Percentiles rank a stretch among this genome's conserved stretches.
These are phyloP conservation scores for Caenorhabditis inopinata DNA, from an alignment of 1,140 invertebrate species.

Conservation along the genomic window DNA sequence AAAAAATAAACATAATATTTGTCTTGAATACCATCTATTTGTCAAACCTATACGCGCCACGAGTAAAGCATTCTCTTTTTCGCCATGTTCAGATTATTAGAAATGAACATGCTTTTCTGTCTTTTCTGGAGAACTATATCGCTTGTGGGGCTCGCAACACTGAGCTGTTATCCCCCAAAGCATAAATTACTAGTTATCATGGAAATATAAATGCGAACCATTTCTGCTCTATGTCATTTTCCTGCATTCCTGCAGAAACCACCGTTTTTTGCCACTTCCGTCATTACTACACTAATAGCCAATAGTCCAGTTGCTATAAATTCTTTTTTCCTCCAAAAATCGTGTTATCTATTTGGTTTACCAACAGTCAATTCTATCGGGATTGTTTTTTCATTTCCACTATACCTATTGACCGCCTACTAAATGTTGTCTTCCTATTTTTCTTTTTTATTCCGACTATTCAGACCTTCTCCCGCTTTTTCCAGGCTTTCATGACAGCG, in stretches of 20 bases:
- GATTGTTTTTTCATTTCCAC: too few relatives aligned
- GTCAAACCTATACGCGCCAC: background rate
- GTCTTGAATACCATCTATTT: background rate
- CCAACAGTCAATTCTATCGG: background rate
- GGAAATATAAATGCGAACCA: too few relatives aligned
- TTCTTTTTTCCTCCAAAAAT: background rate
- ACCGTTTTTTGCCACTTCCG: background rate
- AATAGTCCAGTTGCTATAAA: background rate
- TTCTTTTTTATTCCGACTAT: background rate
- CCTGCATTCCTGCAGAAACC: too few relatives aligned
- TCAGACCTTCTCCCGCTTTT: background rate
- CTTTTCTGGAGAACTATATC: too few relatives aligned
- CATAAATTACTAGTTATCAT: too few relatives aligned
- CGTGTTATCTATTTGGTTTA: background rate
- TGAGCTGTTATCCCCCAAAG: too few relatives aligned
- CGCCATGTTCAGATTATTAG: background rate
- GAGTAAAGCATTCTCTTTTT: background rate
- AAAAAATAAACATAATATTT: constrained; percentile 21
- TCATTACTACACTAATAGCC: background rate
- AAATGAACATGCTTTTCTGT: too few relatives aligned
- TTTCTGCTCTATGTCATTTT: too few relatives aligned
- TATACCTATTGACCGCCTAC: too few relatives aligned
- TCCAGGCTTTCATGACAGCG: constrained; percentile 13
- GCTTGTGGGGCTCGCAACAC: too few relatives aligned
- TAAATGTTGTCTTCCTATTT: background rate